Conservation (phyloP, 2,888 invertebrate genomes). For the Agrotis segetum region DNA sequence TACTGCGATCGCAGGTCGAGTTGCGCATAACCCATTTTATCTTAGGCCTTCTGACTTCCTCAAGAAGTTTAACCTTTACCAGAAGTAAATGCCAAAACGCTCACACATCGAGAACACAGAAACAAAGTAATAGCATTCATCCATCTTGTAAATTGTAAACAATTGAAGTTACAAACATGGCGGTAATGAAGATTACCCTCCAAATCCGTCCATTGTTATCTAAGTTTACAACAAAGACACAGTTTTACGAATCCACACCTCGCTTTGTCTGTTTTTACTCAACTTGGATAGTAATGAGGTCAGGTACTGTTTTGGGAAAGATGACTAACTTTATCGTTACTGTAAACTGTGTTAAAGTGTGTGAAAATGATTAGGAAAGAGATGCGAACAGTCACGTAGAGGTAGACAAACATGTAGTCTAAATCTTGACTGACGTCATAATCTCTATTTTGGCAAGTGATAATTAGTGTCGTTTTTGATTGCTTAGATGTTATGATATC, state of each 20-base stretch:
- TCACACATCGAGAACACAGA: neutral
- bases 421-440: neutral
- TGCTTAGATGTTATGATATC: neutral
- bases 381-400: conserved; percentile 27
- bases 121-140: conserved; percentile 21
- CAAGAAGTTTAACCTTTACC: neutral
- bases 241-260: conserved; percentile 61
- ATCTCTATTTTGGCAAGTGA: neutral
- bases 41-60: neutral
- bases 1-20: no score
- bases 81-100: neutral
- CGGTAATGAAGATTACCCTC: conserved; percentile 69
- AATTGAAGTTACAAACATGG: conserved; percentile 35
- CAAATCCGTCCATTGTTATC: conserved; percentile 69
- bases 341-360: conserved; percentile 3
- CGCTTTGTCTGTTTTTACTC: conserved; percentile 59
- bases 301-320: conserved; percentile 22
- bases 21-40: no score
- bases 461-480: neutral
- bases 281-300: conserved; percentile 54
- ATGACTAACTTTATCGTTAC: conserved; percentile 19
- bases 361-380: conserved; percentile 17
- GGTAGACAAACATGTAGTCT: neutral
- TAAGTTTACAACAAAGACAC: conserved; percentile 61
- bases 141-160: conserved; percentile 32